Conservation (phyloP, 2,888 invertebrate genomes). For the Sympetrum striolatum region DNA sequence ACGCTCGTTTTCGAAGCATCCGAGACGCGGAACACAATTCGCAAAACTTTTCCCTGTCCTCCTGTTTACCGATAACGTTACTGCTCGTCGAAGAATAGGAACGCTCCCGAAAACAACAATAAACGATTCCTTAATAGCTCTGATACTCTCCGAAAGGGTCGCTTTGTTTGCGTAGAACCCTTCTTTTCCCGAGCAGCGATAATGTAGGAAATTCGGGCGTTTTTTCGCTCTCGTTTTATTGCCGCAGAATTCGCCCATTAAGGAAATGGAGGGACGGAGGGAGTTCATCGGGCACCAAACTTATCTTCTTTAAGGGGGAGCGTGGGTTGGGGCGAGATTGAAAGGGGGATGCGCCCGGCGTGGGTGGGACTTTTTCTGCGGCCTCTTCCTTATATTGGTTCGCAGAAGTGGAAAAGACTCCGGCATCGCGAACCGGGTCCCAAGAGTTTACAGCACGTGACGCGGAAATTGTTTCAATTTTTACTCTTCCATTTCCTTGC, state of each 20-base stretch:
- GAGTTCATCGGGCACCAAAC: constrained; percentile 27
- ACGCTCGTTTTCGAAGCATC: no score
- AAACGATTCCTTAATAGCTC: no score
- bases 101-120: no score
- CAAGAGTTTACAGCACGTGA: neutral
- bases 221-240: neutral
- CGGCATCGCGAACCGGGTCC: neutral
- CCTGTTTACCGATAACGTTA: no score
- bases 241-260: constrained; percentile 9
- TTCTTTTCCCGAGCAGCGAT: neutral
- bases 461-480: neutral
- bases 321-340: neutral
- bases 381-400: neutral
- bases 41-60: no score
- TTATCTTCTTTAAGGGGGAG: constrained; percentile 4
- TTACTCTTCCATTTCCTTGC: neutral
- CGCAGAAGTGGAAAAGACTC: neutral
- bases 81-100: no score
- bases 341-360: neutral
- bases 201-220: neutral
- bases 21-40: no score
- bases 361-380: neutral
- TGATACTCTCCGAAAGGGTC: no score
- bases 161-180: neutral
- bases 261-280: neutral